Evolutionary conservation across 2,888 invertebrate genomes (phyloP), one percentile per base, ranked within the genome.

Genomic region (Bellardia pandia): DNA sequence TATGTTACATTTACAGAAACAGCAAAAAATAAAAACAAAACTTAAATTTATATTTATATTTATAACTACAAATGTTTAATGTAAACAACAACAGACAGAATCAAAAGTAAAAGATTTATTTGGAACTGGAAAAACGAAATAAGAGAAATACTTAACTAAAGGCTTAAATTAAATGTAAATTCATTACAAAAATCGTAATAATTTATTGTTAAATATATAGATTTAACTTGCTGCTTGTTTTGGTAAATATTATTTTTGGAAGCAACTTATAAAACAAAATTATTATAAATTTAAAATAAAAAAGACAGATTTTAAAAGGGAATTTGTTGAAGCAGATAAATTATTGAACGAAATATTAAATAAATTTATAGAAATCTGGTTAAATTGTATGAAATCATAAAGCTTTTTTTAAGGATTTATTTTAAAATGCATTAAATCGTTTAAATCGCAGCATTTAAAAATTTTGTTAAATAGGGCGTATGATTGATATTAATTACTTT

Each of bases 111-210:
- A 78, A 78, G 66, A 78, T 84, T 84, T 84, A 84, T 77, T 62
- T 72, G 51, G 51, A 14, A 48, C 23, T 51, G 45, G 2, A 30
- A 51, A 69, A 68, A 60, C n/a, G 68, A 72, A 30, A 53, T 45
- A 62, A 71, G 23, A 68, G 30, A 79, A 51, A 75, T 75, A 56
- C 64, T 69, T 77, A 62, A 48, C n/a, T 51, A 64, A 72, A 75
- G 69, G 37, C 58, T 80, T 64, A 79, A 85, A 76, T 80, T 80
- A 56, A 80, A 85, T 85, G 75, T 66, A 42, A 66, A 53, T 80
- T 75, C 16, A 69, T 60, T 53, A 51, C 72, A 78, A 48, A 30
- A 14, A 23, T 30, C 68, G 64, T 14, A 58, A 51, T 75, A 72
- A 72, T 77, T 83, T 77, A 83, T 83, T 2, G 13, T 40, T 51